Base-by-base conservation (phyloP, 2,888 invertebrate genomes). In the Scrobipalpa atriplicella region DNA sequence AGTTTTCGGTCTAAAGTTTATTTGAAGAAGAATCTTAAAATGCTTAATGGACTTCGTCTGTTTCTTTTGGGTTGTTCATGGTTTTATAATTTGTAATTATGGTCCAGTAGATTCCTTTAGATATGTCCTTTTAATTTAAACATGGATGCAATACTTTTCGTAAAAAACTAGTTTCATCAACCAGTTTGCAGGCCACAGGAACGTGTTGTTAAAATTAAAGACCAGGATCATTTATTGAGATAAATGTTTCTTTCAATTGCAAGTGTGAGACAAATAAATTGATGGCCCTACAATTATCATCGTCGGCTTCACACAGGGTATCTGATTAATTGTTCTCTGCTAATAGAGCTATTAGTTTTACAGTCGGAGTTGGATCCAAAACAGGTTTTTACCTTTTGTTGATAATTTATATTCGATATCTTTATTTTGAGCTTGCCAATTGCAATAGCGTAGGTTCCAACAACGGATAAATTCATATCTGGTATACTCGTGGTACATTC, bases 301-400 rank as follows among this genome's bases (percentile, higher is more conserved):
- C 39, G 62, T 63, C 56, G 67, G 47, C 58, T 51, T 54, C 70
- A 67, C 68, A 64, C 69, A 63, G 68, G 71, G 71, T 68, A 73
- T 77, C 83, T 85, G 83, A 86, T 86, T 83, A 86, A 87, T 84
- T 77, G 79, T 68, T 63, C 71, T 72, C 70, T 74, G 79, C 81
- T 83, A 83, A 84, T 84, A 79, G 80, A 80, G 74, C 77, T 78
- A 82, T 84, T 81, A 81, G 74, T 66, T 41, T 19, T 43, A 43
- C 39, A 29, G 29, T 9, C 39, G 16, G 41, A 8, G 18, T 10
- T 61, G 61, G 16, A 61, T 41, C 41, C 18, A 41, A 19, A 61
- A 61, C 61, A 39, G 36, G 58, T 58, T 58, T 13, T 8, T 38
- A 36, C 16, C 36, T 52, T n/a, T 64, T 36, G 64, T 18, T 68